These are phyloP conservation scores for Phrynocephalus vlangalii DNA, from an alignment of 2,797 vertebrate genomes.

Conservation along the genomic window DNA sequence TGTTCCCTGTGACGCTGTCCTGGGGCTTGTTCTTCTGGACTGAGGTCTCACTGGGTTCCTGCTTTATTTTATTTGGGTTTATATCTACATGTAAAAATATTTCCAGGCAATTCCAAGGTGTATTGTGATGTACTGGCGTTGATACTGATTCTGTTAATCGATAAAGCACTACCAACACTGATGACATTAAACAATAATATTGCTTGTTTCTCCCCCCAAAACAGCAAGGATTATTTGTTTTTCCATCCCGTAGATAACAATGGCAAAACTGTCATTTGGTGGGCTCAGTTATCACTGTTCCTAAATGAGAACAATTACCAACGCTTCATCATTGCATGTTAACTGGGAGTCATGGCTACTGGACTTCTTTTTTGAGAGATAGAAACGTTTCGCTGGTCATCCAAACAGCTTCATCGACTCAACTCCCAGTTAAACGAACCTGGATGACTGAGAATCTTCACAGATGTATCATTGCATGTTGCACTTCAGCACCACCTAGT, in stretches of 20 bases:
- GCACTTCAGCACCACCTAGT: conserved; percentile 21
- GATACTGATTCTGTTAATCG: background rate
- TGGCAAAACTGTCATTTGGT: too few species aligned
- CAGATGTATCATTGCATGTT: too few species aligned
- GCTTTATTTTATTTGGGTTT: background rate
- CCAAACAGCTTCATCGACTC: too few species aligned
- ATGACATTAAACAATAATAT: background rate
- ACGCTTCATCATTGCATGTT: background rate
- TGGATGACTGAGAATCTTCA: too few species aligned
- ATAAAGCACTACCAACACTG: background rate
- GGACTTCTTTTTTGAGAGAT: too few species aligned
- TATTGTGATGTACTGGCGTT: background rate
- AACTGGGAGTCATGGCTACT: too few species aligned
- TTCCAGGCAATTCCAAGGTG: too few species aligned
- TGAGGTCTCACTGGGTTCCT: background rate
- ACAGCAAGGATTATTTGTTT: background rate
- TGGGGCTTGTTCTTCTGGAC: background rate
- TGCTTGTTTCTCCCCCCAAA: background rate
- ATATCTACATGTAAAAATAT: too few species aligned
- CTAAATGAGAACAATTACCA: background rate
- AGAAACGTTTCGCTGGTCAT: too few species aligned
- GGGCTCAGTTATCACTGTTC: too few species aligned
- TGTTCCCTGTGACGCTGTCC: too few species aligned
- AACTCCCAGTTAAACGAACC: too few species aligned
- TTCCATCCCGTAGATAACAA: background rate